A percentile compares a stretch with the other conserved stretches of the same genome.
phyloP scores from a whole-genome alignment of 2,797 vertebrate genomes.

The Thalassophryne amazonica region DNA sequence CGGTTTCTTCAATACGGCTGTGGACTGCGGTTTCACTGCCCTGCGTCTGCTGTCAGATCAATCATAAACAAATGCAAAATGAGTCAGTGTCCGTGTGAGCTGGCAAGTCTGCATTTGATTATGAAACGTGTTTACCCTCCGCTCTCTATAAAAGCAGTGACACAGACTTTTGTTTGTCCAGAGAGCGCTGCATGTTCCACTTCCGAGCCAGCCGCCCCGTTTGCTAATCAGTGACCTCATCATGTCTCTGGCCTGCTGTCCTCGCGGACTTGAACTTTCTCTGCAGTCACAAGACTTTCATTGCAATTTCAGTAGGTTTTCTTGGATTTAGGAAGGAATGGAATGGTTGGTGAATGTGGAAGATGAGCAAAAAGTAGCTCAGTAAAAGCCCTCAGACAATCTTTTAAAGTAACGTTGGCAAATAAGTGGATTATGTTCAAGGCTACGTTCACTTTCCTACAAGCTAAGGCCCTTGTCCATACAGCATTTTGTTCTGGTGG shows the following conservation, averaged over 20 bases:
- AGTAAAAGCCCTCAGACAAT: too few relatives aligned
- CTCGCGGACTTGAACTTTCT: conserved; percentile 23
- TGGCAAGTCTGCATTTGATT: conserved; percentile 36
- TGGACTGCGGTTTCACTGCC: neutral
- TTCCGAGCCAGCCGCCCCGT: conserved; percentile 18
- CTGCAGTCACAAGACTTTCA: conserved; percentile 26
- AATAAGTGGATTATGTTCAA: too few relatives aligned
- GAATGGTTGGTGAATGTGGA: too few relatives aligned
- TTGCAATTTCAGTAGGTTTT: conserved; percentile 31
- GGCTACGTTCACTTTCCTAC: too few relatives aligned
- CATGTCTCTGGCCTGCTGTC: conserved; percentile 21
- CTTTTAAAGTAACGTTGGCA: too few relatives aligned
- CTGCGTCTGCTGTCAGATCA: conserved; percentile 1
- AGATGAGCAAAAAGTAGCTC: too few relatives aligned
- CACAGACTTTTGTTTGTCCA: conserved; percentile 52
- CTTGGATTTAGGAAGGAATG: conserved; percentile 5
- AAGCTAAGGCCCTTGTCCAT: too few relatives aligned
- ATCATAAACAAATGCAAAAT: conserved; percentile 28
- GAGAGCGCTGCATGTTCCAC: conserved; percentile 26
- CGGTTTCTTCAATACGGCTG: conserved; percentile 13
- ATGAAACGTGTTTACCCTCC: conserved; percentile 57
- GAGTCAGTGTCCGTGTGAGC: conserved; percentile 30
- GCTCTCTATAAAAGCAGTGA: conserved; percentile 43
- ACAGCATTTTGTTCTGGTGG: too few relatives aligned
- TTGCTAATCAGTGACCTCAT: conserved; percentile 40